Percentiles rank a stretch among this genome's conserved stretches.
Conservation (phyloP, 2,113 vertebrate genomes). For the Cromileptes altivelis region DNA sequence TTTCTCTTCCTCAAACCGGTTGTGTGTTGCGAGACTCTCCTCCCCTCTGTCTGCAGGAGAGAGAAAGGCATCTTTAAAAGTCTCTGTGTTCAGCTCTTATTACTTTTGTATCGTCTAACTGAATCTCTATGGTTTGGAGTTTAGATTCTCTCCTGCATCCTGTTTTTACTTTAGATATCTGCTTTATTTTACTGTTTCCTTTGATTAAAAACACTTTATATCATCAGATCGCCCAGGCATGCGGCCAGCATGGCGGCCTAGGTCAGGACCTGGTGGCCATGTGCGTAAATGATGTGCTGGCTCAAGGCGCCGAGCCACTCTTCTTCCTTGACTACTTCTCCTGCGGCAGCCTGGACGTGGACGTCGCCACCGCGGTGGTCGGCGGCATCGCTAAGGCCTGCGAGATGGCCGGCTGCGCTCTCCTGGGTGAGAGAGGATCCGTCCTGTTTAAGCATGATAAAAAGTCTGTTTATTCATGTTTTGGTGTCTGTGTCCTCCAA, state of each 20-base stretch:
- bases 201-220: too few relatives aligned
- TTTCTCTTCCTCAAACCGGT: too few relatives aligned
- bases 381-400: constrained; percentile 92
- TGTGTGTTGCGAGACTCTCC: too few relatives aligned
- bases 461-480: neutral
- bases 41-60: too few relatives aligned
- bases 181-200: too few relatives aligned
- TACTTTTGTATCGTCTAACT: too few relatives aligned
- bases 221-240: constrained; percentile 92
- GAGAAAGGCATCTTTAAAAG: too few relatives aligned
- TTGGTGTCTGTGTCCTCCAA: neutral
- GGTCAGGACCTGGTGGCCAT: constrained; percentile 98
- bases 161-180: too few relatives aligned
- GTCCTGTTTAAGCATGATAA: too few relatives aligned
- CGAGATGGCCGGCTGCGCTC: constrained; percentile 90
- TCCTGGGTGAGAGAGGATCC: constrained; percentile 87
- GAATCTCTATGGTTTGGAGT: too few relatives aligned
- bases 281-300: constrained; percentile 96
- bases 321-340: constrained; percentile 99
- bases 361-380: constrained; percentile 86
- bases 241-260: constrained; percentile 87
- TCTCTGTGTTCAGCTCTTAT: too few relatives aligned
- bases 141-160: too few relatives aligned
- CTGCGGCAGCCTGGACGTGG: constrained; percentile 93
- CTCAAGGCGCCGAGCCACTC: constrained; percentile 95